These are phyloP conservation scores for Axis porcinus DNA, from an alignment of 2,113 vertebrate species.

Conservation along the genomic window DNA sequence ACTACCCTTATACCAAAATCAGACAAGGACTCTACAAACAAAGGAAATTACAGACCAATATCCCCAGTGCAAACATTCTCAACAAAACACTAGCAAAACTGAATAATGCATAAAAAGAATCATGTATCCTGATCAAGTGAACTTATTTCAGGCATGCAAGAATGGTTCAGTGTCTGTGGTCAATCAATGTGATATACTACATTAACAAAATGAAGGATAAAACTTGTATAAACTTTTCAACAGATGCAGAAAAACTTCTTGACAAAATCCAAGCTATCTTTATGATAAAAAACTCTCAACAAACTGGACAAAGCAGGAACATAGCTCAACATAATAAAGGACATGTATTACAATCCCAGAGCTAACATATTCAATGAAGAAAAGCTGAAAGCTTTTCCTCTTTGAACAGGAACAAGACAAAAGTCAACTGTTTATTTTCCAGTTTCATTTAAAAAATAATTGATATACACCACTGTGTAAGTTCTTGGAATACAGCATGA, in stretches of 20 bases:
- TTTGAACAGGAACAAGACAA: not conserved
- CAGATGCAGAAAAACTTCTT: not conserved
- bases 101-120: not conserved
- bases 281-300: not conserved
- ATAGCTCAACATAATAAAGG: not conserved
- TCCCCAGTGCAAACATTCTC: not conserved
- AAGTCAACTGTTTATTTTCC: not conserved
- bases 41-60: not conserved
- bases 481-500: not conserved
- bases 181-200: not conserved
- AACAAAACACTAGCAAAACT: not conserved
- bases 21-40: not conserved
- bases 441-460: not conserved
- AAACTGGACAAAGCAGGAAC: not conserved
- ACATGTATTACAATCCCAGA: not conserved
- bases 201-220: not conserved
- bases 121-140: not conserved
- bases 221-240: not conserved
- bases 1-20: not conserved
- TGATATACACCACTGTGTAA: not conserved
- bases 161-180: not conserved
- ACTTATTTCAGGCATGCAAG: not conserved
- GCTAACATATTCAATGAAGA: not conserved
- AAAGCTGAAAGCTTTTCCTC: not conserved
- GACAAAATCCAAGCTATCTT: not conserved